Conservation (phyloP, 1,140 invertebrate species). For the Solen grandis region DNA sequence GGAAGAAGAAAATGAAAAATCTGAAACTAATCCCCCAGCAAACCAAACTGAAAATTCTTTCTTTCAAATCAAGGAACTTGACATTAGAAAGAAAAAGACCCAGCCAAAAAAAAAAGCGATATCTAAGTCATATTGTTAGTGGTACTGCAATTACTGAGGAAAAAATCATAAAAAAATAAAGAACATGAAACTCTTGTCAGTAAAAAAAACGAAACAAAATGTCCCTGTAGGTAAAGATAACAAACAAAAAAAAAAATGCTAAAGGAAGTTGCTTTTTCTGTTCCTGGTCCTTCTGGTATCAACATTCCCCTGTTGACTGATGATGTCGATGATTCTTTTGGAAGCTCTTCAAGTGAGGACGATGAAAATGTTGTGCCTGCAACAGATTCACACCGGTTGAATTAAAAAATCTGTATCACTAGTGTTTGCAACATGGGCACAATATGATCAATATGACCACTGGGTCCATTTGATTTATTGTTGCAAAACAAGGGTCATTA, state of each 20-base stretch:
- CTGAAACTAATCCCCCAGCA: too few species aligned
- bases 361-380: background rate
- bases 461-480: background rate
- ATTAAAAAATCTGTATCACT: background rate
- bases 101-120: slow-evolving; percentile 6
- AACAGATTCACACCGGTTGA: background rate
- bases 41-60: too few species aligned
- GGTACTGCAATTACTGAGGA: too few species aligned
- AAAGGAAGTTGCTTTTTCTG: too few species aligned
- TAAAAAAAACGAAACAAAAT: background rate
- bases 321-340: background rate
- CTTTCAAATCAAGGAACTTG: too few species aligned
- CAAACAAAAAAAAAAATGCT: background rate
- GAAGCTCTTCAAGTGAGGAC: background rate
- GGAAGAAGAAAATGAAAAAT: background rate
- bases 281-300: too few species aligned
- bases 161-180: too few species aligned
- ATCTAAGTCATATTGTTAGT: too few species aligned
- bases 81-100: background rate
- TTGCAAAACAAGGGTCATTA: background rate
- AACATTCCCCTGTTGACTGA: background rate
- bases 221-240: background rate
- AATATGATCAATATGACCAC: background rate
- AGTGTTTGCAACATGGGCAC: background rate
- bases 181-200: background rate